A percentile compares a stretch with the other conserved stretches of the same genome.
Conservation (phyloP, 1,140 invertebrate species). For the Megalopta genalis region DNA sequence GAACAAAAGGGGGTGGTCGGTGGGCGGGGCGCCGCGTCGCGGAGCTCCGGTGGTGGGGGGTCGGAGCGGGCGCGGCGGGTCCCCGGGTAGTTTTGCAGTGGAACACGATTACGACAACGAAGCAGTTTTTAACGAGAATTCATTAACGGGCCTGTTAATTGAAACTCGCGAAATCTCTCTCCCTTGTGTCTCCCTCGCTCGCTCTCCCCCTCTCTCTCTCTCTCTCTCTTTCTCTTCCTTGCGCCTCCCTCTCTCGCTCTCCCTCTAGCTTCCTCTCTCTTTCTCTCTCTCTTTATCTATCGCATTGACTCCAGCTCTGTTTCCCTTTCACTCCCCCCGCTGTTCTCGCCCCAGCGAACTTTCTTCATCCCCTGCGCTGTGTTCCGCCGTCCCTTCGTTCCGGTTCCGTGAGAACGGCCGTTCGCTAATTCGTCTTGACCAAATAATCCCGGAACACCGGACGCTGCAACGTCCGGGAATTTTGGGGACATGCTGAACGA, state of each 20-base stretch:
- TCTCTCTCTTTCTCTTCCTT: background rate
- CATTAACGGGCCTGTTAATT: conserved; percentile 41
- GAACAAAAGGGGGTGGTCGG: background rate
- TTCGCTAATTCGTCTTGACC: background rate
- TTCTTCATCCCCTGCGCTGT: background rate
- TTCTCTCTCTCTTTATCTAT: no score
- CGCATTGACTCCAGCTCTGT: no score
- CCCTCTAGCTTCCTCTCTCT: no score
- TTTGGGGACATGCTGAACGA: background rate
- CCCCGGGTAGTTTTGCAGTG: background rate
- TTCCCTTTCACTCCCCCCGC: no score
- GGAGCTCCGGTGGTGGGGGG: background rate
- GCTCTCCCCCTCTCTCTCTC: no score
- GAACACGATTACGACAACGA: conserved; percentile 40
- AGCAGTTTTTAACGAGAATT: conserved; percentile 46
- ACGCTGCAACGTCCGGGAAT: background rate
- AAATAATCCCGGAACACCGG: background rate
- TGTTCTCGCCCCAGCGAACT: background rate
- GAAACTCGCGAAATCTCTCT: conserved; percentile 33
- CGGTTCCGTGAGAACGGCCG: background rate
- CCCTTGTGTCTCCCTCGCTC: no score
- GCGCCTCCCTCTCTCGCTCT: no score
- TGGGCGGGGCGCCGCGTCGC: background rate
- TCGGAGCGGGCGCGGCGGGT: background rate
- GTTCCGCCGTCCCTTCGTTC: background rate